phyloP scores from a whole-genome alignment of 2,888 invertebrate genomes.

The Pristionchus maxplancki region DNA sequence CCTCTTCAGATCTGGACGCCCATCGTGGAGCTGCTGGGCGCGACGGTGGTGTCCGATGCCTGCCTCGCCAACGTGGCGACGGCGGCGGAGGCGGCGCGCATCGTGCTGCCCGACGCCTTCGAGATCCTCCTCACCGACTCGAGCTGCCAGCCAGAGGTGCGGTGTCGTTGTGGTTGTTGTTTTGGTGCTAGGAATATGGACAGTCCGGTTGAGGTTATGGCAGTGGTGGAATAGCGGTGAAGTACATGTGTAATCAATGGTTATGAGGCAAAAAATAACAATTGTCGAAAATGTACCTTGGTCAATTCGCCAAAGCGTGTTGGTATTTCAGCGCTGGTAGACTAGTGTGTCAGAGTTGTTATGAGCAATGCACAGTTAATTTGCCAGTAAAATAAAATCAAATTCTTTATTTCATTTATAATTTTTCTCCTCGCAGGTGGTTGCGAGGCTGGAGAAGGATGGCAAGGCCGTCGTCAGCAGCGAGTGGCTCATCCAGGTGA shows the following conservation, averaged over 20 bases:
- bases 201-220: too few species aligned
- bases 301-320: too few species aligned
- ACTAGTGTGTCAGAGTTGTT: too few species aligned
- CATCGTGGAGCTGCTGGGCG: conserved; percentile 72
- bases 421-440: background rate
- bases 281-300: too few species aligned
- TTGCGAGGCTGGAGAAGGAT: conserved; percentile 7
- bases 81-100: background rate
- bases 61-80: conserved; percentile 10
- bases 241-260: too few species aligned
- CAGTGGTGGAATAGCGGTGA: too few species aligned
- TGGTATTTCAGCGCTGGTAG: too few species aligned
- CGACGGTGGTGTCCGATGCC: conserved; percentile 56
- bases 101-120: conserved; percentile 13
- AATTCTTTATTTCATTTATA: too few species aligned
- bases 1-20: conserved; percentile 74
- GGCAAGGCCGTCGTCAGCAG: conserved; percentile 58
- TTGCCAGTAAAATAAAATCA: too few species aligned
- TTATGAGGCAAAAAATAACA: too few species aligned
- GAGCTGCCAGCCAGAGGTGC: conserved; percentile 69
- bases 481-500: conserved; percentile 75
- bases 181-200: too few species aligned
- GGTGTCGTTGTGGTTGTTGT: background rate
- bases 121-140: conserved; percentile 78
- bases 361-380: too few species aligned